Percentiles rank a stretch among this genome's conserved stretches.
Conservation (phyloP, 2,113 vertebrate species). For the Myxocyprinus asiaticus region DNA sequence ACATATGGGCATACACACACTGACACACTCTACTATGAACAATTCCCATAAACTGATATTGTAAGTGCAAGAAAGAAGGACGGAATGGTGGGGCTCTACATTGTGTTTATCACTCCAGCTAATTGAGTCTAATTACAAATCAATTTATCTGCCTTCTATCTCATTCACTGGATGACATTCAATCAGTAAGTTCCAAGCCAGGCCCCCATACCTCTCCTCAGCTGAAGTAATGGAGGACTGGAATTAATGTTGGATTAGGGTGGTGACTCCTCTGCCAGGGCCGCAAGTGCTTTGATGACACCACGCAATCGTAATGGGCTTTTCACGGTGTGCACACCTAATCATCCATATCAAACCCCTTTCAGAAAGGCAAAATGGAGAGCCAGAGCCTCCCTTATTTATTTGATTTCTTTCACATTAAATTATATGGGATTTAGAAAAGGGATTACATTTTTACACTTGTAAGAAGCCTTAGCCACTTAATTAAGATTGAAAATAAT, state of each 20-base stretch:
- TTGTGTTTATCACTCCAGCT: constrained; percentile 63
- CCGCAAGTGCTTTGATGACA: constrained; percentile 67
- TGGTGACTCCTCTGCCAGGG: constrained; percentile 43
- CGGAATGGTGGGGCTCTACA: constrained; percentile 9
- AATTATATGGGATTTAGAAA: constrained; percentile 77
- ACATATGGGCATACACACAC: neutral
- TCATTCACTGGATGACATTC: constrained; percentile 67
- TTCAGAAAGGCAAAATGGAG: constrained; percentile 59
- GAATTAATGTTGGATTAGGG: constrained; percentile 62
- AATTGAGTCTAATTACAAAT: constrained; percentile 68
- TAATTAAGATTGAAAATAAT: constrained; percentile 78
- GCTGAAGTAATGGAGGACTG: constrained; percentile 40
- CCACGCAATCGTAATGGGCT: constrained; percentile 72
- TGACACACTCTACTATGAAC: neutral
- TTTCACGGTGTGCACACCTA: constrained; percentile 73
- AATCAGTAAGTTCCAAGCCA: constrained; percentile 55
- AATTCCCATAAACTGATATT: neutral
- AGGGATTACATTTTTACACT: constrained; percentile 74
- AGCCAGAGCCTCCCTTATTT: constrained; percentile 67
- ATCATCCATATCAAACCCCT: constrained; percentile 76
- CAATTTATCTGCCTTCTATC: constrained; percentile 66
- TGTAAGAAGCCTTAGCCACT: constrained; percentile 72
- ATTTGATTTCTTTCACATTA: constrained; percentile 77
- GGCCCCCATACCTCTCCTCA: constrained; percentile 20
- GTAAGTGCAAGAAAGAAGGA: neutral